Base-by-base conservation (phyloP, 2,113 vertebrate genomes). In the Cyanoramphus novaezelandiae region DNA sequence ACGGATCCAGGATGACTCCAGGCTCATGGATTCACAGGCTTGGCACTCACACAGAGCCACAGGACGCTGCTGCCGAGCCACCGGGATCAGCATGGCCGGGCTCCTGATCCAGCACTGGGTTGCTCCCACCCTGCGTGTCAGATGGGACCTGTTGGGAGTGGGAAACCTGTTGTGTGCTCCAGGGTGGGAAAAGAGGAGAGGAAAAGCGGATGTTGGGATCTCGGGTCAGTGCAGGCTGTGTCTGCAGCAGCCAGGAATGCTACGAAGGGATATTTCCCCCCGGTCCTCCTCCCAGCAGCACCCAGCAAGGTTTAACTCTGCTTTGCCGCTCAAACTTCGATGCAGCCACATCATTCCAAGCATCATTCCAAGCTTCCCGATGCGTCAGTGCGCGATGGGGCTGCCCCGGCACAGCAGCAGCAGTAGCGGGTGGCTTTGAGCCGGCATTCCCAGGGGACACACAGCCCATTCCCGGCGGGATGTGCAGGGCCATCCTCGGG, bases 91-190 rank as follows among this genome's bases (percentile, higher is more conserved):
- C 33, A 5, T 25, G 1, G 43, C 12, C 5, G 8, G 63, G 52
- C 2, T 50, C 53, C 29, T 8, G 7, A 6, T 16, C 43, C 43
- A 3, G 21, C 27, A 5, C 27, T 3, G 11, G 17, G 55, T 21
- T 53, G 47, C 33, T 46, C 39, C 37, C 4, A 1, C 14, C 62
- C 53, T 2, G 33, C 1, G 0, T 16, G 10, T 27, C 12, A 2
- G 5, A 33, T 9, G 21, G 46, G 59, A 13, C 64, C 59, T 6
- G 25, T 37, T 25, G 52, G 17, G 23, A 52, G 37, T 23, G 3
- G 16, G 31, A 20, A 76, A 63, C 17, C 47, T 23, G n/a, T 21
- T 47, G 63, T 37, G 17, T 3, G 28, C 9, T 27, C 29, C 69
- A 4, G 8, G 3, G 49, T 35, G 64, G 14, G 62, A 39, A 69